A percentile compares a stretch with the other conserved stretches of the same genome.
phyloP scores from a whole-genome alignment of 2,888 invertebrate species.

The Balanococcus diminutus region DNA sequence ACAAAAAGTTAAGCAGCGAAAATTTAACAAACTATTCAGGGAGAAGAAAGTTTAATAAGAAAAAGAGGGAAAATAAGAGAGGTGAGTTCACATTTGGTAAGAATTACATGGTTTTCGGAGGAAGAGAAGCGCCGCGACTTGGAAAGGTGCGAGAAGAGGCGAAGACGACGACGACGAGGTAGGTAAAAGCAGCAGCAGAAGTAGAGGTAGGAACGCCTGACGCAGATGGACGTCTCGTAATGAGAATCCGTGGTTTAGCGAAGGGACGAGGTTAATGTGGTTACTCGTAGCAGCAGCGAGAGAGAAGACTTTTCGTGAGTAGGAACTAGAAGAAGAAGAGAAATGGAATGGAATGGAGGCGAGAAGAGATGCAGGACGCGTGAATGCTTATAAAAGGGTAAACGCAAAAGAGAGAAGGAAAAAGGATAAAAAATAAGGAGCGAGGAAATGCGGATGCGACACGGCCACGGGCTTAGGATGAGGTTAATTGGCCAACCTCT shows the following conservation, averaged over 20 bases:
- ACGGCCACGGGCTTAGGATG: constrained; percentile 17
- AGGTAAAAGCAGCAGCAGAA: too few relatives aligned
- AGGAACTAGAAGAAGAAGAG: too few relatives aligned
- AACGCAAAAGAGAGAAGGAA: constrained; percentile 38
- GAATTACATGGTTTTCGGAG: constrained; percentile 49
- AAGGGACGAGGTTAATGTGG: constrained; percentile 55
- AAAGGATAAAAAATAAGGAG: constrained; percentile 42
- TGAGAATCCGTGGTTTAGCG: constrained; percentile 54
- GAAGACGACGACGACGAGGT: background rate
- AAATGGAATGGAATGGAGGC: too few relatives aligned
- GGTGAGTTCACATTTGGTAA: constrained; percentile 54
- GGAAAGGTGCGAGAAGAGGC: background rate
- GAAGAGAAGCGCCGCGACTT: background rate
- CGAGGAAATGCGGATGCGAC: constrained; percentile 23
- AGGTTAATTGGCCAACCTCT: constrained; percentile 55
- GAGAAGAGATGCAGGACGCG: constrained; percentile 17
- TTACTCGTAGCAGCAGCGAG: constrained; percentile 18
- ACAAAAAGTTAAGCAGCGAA: constrained; percentile 35
- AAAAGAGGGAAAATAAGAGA: constrained; percentile 45
- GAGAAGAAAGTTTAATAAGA: constrained; percentile 43
- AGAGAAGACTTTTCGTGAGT: background rate
- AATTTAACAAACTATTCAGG: constrained; percentile 17
- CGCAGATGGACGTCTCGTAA: constrained; percentile 55
- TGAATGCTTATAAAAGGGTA: constrained; percentile 47
- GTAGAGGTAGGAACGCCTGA: constrained; percentile 44